Conservation (phyloP, 2,888 invertebrate genomes). For the Cryptocheilus praepositus region DNA sequence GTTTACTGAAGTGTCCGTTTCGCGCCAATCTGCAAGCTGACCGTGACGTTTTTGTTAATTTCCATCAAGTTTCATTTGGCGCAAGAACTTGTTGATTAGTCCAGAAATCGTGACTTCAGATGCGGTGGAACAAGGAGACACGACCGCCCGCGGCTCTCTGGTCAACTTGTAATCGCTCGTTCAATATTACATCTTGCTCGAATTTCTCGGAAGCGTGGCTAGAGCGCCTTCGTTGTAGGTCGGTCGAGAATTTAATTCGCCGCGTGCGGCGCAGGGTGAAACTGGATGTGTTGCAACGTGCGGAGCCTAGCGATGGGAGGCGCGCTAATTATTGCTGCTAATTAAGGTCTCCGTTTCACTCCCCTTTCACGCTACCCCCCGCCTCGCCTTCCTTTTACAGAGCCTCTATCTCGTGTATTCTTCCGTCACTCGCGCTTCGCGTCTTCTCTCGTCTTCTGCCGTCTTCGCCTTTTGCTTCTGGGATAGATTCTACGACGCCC, state of each 20-base stretch:
- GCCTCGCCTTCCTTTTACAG: conserved; percentile 7
- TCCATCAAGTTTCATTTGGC: no score
- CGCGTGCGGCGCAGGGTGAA: conserved; percentile 6
- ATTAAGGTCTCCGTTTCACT: conserved; percentile 42
- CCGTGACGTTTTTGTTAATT: no score
- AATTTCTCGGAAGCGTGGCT: conserved; percentile 5
- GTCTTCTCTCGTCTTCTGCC: conserved; percentile 7
- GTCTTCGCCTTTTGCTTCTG: neutral
- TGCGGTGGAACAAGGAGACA: no score
- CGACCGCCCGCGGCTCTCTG: neutral
- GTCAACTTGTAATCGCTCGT: neutral
- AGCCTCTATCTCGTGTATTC: neutral
- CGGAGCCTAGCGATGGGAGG: conserved; percentile 12
- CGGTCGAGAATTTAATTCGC: conserved; percentile 25
- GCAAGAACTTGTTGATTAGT: no score
- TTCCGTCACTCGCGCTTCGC: neutral
- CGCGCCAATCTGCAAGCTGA: no score
- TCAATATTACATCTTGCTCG: neutral
- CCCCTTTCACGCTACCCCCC: conserved; percentile 6
- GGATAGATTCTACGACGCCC: neutral
- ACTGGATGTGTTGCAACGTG: conserved; percentile 21
- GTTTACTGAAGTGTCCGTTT: no score
- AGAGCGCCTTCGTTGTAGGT: neutral
- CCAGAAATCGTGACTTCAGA: no score
- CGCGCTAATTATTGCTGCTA: conserved; percentile 48